Base-by-base conservation (phyloP, 2,888 invertebrate genomes). In the Drosophila mayaguana region DNA sequence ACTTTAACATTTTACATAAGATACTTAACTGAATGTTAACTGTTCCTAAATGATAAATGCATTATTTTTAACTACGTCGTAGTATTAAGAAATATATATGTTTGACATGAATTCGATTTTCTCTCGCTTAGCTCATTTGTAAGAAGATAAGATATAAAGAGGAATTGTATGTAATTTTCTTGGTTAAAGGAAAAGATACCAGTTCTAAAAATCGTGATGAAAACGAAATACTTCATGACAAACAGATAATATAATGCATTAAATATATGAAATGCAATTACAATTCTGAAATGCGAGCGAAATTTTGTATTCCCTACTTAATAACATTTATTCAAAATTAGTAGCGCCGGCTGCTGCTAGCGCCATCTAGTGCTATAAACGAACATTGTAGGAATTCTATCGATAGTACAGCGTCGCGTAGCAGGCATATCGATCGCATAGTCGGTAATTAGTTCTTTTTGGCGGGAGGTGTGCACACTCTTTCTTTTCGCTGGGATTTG, bases 391-490 rank as follows among this genome's bases (percentile, higher is more conserved):
- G 6, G 16, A 2, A 6, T 36, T 42, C 9, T 22, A 61, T 73
- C 74, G 63, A 50, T 50, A n/a, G 1, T 11, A 11, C 20, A 42
- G 5, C 2, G 9, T 14, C 4, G 8, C 32, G 48, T 16, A 7
- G n/a, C 16, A n/a, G 7, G 9, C 7, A 11, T 20, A 75, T 68
- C 80, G 80, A 72, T 72, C 60, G 38, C 12, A 25, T 25, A 53
- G 16, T 63, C 38, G 55, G n/a, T 5, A 22, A 40, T 50, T 60
- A 22, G 43, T 72, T 50, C 16, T 50, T 80, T 73, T 78, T 73
- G 80, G 81, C 78, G 80, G 0, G 97, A 80, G 80, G 73, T 71
- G 77, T 80, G 54, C 57, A 75, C 76, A 80, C 80, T 66, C 22
- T 59, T 50, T 32, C 46, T 32, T 42, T 80, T 18, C 57, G 14